Conservation (phyloP, 1,140 invertebrate genomes). For the Globodera rostochiensis region DNA sequence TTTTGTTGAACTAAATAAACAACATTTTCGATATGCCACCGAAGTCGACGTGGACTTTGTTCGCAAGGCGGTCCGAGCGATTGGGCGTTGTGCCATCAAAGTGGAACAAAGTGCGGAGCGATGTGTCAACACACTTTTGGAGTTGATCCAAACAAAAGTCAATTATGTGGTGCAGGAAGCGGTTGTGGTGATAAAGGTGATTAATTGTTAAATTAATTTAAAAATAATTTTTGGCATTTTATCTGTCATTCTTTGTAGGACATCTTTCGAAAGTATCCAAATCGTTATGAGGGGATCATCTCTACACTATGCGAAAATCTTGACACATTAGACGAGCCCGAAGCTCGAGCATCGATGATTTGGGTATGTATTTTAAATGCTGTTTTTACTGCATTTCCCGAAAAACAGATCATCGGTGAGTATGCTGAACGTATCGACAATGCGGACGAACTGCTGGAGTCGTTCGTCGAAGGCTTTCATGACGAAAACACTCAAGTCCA, state of each 20-base stretch:
- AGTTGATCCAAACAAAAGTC: constrained; percentile 98
- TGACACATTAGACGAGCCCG: constrained; percentile 97
- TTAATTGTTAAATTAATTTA: constrained; percentile 14
- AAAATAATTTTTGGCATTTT: not conserved
- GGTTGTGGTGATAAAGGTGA: constrained; percentile 92
- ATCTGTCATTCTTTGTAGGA: constrained; percentile 70
- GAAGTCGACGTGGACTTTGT: constrained; percentile 99
- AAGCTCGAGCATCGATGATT: constrained; percentile 98
- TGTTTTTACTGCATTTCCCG: too few species aligned
- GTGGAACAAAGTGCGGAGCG: constrained; percentile 97
- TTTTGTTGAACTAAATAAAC: constrained; percentile 56
- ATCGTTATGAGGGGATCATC: constrained; percentile 99
- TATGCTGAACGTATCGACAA: constrained; percentile 99
- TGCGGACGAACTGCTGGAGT: constrained; percentile 95
- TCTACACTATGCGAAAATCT: constrained; percentile 98
- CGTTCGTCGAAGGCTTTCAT: constrained; percentile 98
- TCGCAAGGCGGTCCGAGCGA: constrained; percentile 93
- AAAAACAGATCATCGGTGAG: constrained; percentile 80
- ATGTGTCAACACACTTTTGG: constrained; percentile 96
- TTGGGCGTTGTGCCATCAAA: constrained; percentile 98
- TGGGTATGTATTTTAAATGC: constrained; percentile 71
- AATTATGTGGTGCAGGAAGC: constrained; percentile 99
- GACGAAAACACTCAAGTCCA: constrained; percentile 91
- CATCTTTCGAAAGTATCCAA: constrained; percentile 99
- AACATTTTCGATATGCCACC: constrained; percentile 76